phyloP scores from a whole-genome alignment of 2,113 vertebrate genomes.

The Solenodon paradoxus region DNA sequence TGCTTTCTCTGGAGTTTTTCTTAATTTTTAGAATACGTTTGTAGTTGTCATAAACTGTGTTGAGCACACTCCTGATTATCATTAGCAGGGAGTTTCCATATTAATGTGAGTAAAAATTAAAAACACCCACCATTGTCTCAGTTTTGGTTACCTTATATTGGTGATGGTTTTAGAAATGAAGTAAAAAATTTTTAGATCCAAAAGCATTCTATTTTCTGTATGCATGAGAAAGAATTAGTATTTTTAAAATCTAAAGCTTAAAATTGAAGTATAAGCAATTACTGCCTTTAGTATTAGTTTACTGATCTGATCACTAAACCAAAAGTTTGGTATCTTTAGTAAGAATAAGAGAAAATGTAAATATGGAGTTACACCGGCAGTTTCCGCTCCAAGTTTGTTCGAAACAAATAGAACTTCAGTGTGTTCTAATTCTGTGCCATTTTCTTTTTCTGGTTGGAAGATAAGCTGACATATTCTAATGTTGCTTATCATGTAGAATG shows the following conservation, averaged over 20 bases:
- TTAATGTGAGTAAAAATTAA: not conserved
- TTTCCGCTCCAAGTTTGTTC: not conserved
- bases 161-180: slow-evolving; percentile 45
- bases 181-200: not conserved
- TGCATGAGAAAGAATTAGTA: not conserved
- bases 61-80: not conserved
- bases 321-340: not conserved
- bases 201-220: not conserved
- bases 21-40: too few relatives aligned
- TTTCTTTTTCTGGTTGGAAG: not conserved
- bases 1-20: too few relatives aligned
- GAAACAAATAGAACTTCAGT: slow-evolving; percentile 7
- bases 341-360: not conserved
- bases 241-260: slow-evolving; percentile 29
- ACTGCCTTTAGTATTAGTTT: slow-evolving; percentile 28
- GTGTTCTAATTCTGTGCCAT: not conserved
- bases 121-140: not conserved
- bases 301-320: not conserved
- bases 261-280: slow-evolving; percentile 5
- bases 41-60: too few relatives aligned
- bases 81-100: not conserved
- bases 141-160: not conserved
- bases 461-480: not conserved
- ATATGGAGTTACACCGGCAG: not conserved
- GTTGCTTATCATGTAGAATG: not conserved